Conservation (phyloP, 2,113 vertebrate species). For the Bungarus multicinctus region DNA sequence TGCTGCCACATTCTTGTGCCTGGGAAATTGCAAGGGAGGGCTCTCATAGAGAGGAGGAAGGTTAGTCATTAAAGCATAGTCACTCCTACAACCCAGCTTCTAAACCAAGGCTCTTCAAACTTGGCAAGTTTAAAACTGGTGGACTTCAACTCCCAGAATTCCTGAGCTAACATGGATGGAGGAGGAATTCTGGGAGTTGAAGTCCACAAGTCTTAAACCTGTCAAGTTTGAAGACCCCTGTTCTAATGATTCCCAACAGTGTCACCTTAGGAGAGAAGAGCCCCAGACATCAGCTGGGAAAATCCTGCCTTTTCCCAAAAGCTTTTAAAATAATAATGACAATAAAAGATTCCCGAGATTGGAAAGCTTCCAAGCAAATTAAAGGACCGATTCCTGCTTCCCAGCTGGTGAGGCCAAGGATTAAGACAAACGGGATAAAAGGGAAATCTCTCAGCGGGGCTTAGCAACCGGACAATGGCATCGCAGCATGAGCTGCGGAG, state of each 20-base stretch:
- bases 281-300: conserved; percentile 39
- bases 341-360: conserved; percentile 45
- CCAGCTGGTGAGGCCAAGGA: conserved; percentile 35
- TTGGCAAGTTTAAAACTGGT: too few species aligned
- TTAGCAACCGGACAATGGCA: conserved; percentile 26
- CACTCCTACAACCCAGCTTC: too few species aligned
- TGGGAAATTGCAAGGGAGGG: too few species aligned
- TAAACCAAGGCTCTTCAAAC: too few species aligned
- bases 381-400: conserved; percentile 54
- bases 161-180: too few species aligned
- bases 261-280: conserved; percentile 28
- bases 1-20: too few species aligned
- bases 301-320: conserved; percentile 24
- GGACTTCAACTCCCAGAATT: too few species aligned
- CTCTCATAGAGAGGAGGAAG: too few species aligned
- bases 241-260: conserved; percentile 22
- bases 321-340: conserved; percentile 34
- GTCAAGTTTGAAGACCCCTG: too few species aligned
- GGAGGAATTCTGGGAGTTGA: too few species aligned
- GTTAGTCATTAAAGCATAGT: too few species aligned
- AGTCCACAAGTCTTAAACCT: too few species aligned
- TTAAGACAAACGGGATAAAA: conserved; percentile 45
- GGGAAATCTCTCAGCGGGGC: conserved; percentile 35
- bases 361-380: conserved; percentile 58
- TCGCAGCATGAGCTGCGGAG: neutral